phyloP scores from a whole-genome alignment of 2,797 vertebrate species.

The Tapirus indicus region DNA sequence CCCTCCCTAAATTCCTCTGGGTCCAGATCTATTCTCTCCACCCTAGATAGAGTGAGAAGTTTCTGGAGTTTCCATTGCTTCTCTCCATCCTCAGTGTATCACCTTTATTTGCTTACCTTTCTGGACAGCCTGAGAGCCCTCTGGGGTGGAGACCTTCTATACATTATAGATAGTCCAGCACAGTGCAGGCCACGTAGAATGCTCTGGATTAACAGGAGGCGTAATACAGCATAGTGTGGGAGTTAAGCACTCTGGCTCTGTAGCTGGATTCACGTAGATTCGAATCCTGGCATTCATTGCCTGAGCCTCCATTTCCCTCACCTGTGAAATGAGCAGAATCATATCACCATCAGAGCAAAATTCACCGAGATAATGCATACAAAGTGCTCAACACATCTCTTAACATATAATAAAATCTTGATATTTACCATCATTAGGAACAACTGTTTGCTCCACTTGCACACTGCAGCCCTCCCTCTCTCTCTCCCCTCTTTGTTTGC shows the following conservation, averaged over 20 bases:
- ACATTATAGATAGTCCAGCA: rapidly evolving
- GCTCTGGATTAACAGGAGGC: background rate
- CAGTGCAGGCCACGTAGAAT: rapidly evolving
- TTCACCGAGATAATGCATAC: background rate
- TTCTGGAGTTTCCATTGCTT: background rate
- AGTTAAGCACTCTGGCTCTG: background rate
- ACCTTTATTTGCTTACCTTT: background rate
- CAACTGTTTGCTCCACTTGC: background rate
- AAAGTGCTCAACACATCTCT: background rate
- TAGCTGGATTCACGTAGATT: background rate
- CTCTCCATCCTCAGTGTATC: background rate
- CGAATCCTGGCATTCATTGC: background rate
- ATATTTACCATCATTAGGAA: background rate
- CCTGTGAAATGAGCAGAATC: background rate
- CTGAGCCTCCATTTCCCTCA: background rate
- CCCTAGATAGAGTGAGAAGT: background rate
- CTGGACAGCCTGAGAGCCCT: background rate
- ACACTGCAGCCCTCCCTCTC: background rate
- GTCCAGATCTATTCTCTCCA: background rate
- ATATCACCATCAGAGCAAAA: background rate
- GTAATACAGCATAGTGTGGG: rapidly evolving
- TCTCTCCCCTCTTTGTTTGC: background rate
- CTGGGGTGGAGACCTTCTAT: background rate
- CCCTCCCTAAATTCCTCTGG: background rate
- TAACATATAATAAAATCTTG: rapidly evolving